These are phyloP conservation scores for Lymantria monacha DNA, from an alignment of 2,888 invertebrate species.

Conservation along the genomic window DNA sequence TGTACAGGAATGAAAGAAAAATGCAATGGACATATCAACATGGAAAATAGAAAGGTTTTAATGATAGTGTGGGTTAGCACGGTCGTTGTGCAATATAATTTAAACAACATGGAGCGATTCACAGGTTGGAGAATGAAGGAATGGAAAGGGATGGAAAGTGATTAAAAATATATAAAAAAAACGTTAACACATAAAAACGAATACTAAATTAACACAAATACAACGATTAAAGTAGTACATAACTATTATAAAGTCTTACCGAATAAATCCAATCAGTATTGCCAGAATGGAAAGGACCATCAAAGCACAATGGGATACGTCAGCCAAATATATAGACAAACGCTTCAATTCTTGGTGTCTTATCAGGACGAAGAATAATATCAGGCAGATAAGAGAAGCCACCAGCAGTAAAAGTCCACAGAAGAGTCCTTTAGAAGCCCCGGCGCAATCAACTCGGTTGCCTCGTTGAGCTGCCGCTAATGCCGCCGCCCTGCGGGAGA, in stretches of 20 bases:
- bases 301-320: slow-evolving; percentile 93
- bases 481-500: slow-evolving; percentile 92
- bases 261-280: slow-evolving; percentile 94
- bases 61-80: slow-evolving; percentile 22
- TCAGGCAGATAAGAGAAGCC: slow-evolving; percentile 94
- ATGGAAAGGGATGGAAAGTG: slow-evolving; percentile 14
- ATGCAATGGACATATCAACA: background rate
- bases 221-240: slow-evolving; percentile 3
- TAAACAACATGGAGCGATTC: slow-evolving; percentile 36
- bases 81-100: slow-evolving; percentile 28
- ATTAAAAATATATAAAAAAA: slow-evolving; percentile 36
- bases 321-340: slow-evolving; percentile 94
- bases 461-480: slow-evolving; percentile 91
- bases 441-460: slow-evolving; percentile 95
- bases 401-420: slow-evolving; percentile 94
- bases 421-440: slow-evolving; percentile 96
- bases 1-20: slow-evolving; percentile 7
- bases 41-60: background rate
- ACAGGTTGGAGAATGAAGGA: slow-evolving; percentile 16
- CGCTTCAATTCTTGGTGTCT: slow-evolving; percentile 91
- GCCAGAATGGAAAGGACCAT: slow-evolving; percentile 94
- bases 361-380: slow-evolving; percentile 97
- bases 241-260: slow-evolving; percentile 76
- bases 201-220: slow-evolving; percentile 13
- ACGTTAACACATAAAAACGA: slow-evolving; percentile 18